These are phyloP conservation scores for Panagrolaimus sp. DNA, from an alignment of 1,140 invertebrate species.

Conservation along the genomic window DNA sequence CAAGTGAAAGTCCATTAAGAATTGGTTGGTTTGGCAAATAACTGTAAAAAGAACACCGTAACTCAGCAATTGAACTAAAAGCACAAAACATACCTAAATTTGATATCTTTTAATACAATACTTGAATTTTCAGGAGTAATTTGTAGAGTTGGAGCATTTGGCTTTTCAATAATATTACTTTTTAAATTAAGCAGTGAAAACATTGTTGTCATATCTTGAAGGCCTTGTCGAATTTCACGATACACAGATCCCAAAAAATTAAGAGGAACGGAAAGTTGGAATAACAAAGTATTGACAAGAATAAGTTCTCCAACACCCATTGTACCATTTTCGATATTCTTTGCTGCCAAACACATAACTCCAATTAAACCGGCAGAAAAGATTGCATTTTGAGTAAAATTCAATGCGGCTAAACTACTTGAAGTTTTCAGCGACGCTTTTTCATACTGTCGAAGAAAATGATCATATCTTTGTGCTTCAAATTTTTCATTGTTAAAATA, in stretches of 20 bases:
- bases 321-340: constrained; percentile 79
- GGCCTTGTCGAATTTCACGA: constrained; percentile 85
- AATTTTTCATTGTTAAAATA: constrained; percentile 73
- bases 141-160: constrained; percentile 30
- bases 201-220: constrained; percentile 71
- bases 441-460: constrained; percentile 77
- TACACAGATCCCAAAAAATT: constrained; percentile 96
- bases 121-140: constrained; percentile 65
- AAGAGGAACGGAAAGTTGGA: constrained; percentile 91
- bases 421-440: constrained; percentile 86
- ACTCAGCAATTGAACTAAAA: too few species aligned
- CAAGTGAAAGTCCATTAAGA: constrained; percentile 76
- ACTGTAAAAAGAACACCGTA: constrained; percentile 59
- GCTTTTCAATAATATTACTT: constrained; percentile 46
- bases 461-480: constrained; percentile 82
- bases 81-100: constrained; percentile 63
- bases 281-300: constrained; percentile 94
- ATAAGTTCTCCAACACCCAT: constrained; percentile 97
- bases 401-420: constrained; percentile 82
- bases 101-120: constrained; percentile 84
- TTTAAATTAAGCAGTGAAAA: constrained; percentile 80
- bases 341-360: constrained; percentile 87
- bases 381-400: constrained; percentile 97
- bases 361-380: constrained; percentile 83
- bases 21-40: constrained; percentile 70